These are phyloP conservation scores for Scaptomyza parva DNA, from an alignment of 2,888 invertebrate species.

Conservation along the genomic window DNA sequence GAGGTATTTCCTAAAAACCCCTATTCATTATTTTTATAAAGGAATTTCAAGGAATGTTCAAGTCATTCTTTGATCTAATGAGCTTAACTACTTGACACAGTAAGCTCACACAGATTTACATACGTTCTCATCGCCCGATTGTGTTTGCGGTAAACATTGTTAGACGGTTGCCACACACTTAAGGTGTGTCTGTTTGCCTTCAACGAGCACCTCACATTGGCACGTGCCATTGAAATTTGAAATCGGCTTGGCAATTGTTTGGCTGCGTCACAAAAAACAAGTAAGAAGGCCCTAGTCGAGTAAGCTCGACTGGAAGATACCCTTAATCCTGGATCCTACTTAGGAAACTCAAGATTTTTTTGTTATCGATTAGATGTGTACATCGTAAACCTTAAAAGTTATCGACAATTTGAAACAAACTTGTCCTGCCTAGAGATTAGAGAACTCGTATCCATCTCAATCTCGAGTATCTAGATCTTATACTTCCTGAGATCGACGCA, in stretches of 20 bases:
- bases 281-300: too few relatives aligned
- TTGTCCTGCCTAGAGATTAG: too few relatives aligned
- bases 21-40: too few relatives aligned
- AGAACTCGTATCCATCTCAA: too few relatives aligned
- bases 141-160: constrained; percentile 34
- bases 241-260: constrained; percentile 37
- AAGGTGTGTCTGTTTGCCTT: background rate
- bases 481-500: too few relatives aligned
- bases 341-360: too few relatives aligned
- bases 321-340: too few relatives aligned
- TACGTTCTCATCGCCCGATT: constrained; percentile 7
- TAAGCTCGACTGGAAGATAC: too few relatives aligned
- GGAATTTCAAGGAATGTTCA: background rate
- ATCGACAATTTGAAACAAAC: too few relatives aligned
- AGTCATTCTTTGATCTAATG: constrained; percentile 26
- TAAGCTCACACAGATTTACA: constrained; percentile 3
- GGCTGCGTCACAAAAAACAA: background rate
- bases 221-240: constrained; percentile 46
- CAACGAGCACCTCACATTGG: constrained; percentile 11
- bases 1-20: background rate
- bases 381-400: too few relatives aligned
- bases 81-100: constrained; percentile 15
- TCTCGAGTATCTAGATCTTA: too few relatives aligned
- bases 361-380: too few relatives aligned
- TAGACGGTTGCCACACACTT: constrained; percentile 4